Evolutionary conservation across 2,113 vertebrate species (phyloP).

Genomic region (Pseudolaguvia tuberculata): DNA sequence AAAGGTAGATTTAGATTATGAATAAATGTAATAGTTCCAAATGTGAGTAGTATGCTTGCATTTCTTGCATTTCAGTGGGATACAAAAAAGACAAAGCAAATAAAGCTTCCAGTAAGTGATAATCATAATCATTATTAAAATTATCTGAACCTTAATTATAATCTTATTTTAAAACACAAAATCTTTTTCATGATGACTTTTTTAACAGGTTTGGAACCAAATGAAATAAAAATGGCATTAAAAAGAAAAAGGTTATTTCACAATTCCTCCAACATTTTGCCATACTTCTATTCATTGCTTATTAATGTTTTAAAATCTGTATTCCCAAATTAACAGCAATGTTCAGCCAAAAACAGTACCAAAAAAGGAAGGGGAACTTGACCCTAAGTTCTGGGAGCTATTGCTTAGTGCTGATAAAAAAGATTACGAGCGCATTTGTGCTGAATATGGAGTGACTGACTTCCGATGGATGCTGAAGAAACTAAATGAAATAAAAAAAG

Average conservation of each 20-base stretch:
- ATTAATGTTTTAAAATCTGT: neutral
- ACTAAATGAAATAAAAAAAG: constrained; percentile 72
- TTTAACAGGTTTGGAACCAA: constrained; percentile 12
- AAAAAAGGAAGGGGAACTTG: constrained; percentile 60
- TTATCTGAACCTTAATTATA: neutral
- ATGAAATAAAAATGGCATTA: constrained; percentile 52
- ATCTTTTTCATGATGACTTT: neutral
- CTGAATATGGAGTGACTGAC: constrained; percentile 76
- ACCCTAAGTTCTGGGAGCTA: constrained; percentile 77
- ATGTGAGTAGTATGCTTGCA: neutral
- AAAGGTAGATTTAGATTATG: neutral
- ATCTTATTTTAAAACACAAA: neutral
- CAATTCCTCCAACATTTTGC: neutral
- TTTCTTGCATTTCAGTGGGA: constrained; percentile 66
- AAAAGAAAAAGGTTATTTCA: constrained; percentile 58
- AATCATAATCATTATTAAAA: neutral
- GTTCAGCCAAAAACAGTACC: constrained; percentile 48
- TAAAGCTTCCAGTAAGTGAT: constrained; percentile 22
- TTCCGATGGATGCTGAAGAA: constrained; percentile 81
- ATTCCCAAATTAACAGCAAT: constrained; percentile 47
- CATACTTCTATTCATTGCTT: neutral
- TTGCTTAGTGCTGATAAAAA: constrained; percentile 76
- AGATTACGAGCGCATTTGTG: constrained; percentile 81
- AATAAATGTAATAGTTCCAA: neutral
- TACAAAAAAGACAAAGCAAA: constrained; percentile 69